Conservation (phyloP, 2,888 invertebrate species). For the Chesias legatella region DNA sequence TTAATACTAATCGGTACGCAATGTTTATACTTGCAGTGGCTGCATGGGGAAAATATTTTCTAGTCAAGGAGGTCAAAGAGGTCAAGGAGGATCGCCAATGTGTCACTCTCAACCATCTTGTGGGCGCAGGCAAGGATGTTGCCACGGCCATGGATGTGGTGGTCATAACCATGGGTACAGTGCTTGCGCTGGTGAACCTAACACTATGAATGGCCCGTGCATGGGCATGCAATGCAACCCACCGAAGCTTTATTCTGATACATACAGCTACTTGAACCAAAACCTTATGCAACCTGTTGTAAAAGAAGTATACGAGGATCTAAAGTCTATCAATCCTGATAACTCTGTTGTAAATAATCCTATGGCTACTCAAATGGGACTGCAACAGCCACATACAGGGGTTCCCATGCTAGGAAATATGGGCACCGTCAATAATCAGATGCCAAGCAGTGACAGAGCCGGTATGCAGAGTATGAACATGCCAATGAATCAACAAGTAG, state of each 20-base stretch:
- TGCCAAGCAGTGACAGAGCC: slow-evolving; percentile 24
- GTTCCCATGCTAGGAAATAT: slow-evolving; percentile 10
- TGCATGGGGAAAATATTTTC: slow-evolving; percentile 71
- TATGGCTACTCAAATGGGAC: slow-evolving; percentile 49
- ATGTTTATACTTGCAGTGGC: slow-evolving; percentile 50
- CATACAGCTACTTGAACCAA: slow-evolving; percentile 58
- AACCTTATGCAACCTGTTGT: slow-evolving; percentile 67
- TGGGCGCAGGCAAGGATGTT: slow-evolving; percentile 42
- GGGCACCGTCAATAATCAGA: slow-evolving; percentile 23
- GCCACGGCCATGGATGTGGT: slow-evolving; percentile 40
- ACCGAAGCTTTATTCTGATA: slow-evolving; percentile 58
- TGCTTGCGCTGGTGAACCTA: slow-evolving; percentile 42
- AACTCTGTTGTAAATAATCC: slow-evolving; percentile 60
- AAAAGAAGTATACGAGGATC: slow-evolving; percentile 65
- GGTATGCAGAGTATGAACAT: slow-evolving; percentile 19
- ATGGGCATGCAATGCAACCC: slow-evolving; percentile 55
- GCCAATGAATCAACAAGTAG: slow-evolving; percentile 17
- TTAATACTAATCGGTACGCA: too few relatives aligned
- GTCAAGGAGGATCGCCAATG: slow-evolving; percentile 28
- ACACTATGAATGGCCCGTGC: slow-evolving; percentile 32
- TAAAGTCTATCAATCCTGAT: slow-evolving; percentile 53
- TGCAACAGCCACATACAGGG: slow-evolving; percentile 28
- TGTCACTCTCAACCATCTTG: slow-evolving; percentile 33
- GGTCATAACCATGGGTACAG: slow-evolving; percentile 1
- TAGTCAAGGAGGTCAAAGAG: slow-evolving; percentile 30